Base-by-base conservation (phyloP, 2,797 vertebrate genomes). In the Benthosema pterotum region DNA sequence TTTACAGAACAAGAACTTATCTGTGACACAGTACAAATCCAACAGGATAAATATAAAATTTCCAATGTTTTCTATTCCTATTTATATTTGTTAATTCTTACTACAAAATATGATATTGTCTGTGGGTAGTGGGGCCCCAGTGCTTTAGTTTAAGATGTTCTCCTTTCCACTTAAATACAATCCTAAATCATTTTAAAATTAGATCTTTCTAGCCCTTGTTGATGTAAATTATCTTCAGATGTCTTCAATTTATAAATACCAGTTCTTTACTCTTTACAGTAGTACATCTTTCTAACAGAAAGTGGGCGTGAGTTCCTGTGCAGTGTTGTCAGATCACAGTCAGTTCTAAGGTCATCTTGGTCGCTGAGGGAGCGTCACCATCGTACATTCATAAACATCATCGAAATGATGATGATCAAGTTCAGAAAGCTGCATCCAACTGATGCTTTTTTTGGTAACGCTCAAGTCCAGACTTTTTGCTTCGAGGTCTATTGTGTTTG, bases 61-160 rank as follows among this genome's bases (percentile, higher is more conserved):
- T 19, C 19, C 43, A 28, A n/a, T 64, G 38, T 65, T 60, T 15
- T 43, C 48, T 42, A 42, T 57, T 18, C 62, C 8, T 67, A 32
- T 5, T 63, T 42, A 11, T 68, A 72, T 69, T n/a, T n/a, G n/a
- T n/a, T 25, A 25, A 25, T 65, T 14, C 1, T 52, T 42, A 71
- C 61, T 77, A 66, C 42, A 67, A 66, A 59, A 5, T 25, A 55
- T 52, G 13, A 52, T 16, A 58, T 60, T 69, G 61, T 71, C 42
- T 68, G 17, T 22, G 11, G 54, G 76, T 63, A 47, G 17, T 22
- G 11, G 57, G 57, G 77, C 64, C 45, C 54, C 75, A 77, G 72
- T 70, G 66, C 66, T 84, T 69, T 74, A 3, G 61, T 78, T 65
- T 74, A 32, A 65, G 50, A 75, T 42, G 66, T 50, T 54, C 56